These are phyloP conservation scores for Andrena bicolor DNA, from an alignment of 2,888 invertebrate species.

Conservation along the genomic window DNA sequence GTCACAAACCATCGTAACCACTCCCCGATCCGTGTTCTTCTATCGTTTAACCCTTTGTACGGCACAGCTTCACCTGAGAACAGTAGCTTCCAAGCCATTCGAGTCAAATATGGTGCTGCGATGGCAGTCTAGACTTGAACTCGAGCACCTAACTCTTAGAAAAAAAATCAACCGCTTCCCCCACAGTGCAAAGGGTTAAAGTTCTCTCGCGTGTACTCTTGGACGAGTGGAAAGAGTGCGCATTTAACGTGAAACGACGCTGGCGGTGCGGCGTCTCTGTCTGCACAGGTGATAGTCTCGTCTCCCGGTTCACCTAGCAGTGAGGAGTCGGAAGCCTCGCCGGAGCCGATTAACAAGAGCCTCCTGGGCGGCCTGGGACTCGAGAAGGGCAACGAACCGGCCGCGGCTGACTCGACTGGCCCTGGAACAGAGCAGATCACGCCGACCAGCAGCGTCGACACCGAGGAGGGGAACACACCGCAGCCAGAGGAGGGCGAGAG, in stretches of 20 bases:
- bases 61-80: not conserved
- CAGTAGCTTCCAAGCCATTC: not conserved
- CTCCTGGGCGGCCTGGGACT: slow-evolving; percentile 65
- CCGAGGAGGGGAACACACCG: slow-evolving; percentile 86
- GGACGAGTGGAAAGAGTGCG: not conserved
- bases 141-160: not conserved
- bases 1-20: not conserved
- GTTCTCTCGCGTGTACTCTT: not conserved
- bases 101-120: not conserved
- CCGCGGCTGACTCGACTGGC: slow-evolving; percentile 45
- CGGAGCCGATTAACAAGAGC: slow-evolving; percentile 90
- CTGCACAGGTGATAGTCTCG: slow-evolving; percentile 87
- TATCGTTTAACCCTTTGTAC: slow-evolving; percentile 13
- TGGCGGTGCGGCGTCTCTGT: slow-evolving; percentile 55
- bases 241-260: slow-evolving; percentile 50
- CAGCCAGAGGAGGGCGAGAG: slow-evolving; percentile 86
- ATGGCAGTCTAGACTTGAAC: not conserved
- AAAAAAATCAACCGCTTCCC: not conserved
- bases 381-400: slow-evolving; percentile 69
- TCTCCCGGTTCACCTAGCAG: slow-evolving; percentile 96
- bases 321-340: slow-evolving; percentile 93
- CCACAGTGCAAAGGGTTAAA: slow-evolving; percentile 11
- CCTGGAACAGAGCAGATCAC: slow-evolving; percentile 86
- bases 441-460: slow-evolving; percentile 87
- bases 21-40: not conserved